A percentile compares a stretch with the other conserved stretches of the same genome.
Evolutionary conservation across 2,113 vertebrate species (phyloP).

Genomic region (Caracal caracal): DNA sequence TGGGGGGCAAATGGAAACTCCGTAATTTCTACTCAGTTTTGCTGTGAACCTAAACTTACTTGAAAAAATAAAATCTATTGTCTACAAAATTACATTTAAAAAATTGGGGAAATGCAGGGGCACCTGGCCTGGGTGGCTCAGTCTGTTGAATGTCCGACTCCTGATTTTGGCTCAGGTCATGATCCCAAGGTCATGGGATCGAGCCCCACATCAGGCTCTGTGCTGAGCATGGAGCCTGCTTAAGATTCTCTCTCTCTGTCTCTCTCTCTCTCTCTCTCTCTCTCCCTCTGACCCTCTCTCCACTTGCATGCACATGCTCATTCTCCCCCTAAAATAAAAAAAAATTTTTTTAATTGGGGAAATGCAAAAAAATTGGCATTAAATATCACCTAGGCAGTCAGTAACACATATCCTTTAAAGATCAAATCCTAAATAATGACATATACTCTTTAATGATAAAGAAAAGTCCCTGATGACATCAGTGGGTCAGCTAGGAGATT

Average conservation of each 20-base stretch:
- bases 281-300: too few relatives aligned
- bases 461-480: background rate
- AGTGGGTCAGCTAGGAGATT: background rate
- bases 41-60: background rate
- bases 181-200: too few relatives aligned
- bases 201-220: too few relatives aligned
- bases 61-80: background rate
- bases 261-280: too few relatives aligned
- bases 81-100: background rate
- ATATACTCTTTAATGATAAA: background rate
- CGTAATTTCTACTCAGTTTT: background rate
- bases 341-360: background rate
- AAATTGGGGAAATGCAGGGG: background rate
- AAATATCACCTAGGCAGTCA: background rate
- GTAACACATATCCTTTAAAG: background rate
- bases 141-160: too few relatives aligned
- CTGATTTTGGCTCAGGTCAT: too few relatives aligned
- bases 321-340: too few relatives aligned
- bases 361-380: background rate
- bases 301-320: too few relatives aligned
- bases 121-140: too few relatives aligned
- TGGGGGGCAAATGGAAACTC: background rate
- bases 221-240: too few relatives aligned
- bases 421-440: background rate
- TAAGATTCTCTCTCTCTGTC: too few relatives aligned